These are phyloP conservation scores for Nomada hirtipes DNA, from an alignment of 2,888 invertebrate genomes.

Conservation along the genomic window DNA sequence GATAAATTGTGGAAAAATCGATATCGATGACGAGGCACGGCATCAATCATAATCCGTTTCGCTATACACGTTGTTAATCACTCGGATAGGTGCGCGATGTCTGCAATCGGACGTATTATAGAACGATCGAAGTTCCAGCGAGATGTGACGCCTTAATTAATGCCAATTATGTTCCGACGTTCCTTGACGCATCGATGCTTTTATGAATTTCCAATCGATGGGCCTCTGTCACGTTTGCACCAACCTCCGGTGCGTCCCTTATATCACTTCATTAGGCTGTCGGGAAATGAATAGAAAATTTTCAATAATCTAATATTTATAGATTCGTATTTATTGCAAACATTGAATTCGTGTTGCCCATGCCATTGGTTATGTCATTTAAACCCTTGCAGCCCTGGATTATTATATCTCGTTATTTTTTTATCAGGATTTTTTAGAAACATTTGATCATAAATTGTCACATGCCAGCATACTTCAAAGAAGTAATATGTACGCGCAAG, in stretches of 20 bases:
- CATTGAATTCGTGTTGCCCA: too few species aligned
- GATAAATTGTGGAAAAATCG: slow-evolving; percentile 49
- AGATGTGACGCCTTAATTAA: slow-evolving; percentile 23
- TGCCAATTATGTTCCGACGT: slow-evolving; percentile 1
- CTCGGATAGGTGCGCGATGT: slow-evolving; percentile 13
- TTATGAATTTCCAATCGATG: slow-evolving; percentile 5
- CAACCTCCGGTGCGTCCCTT: background rate
- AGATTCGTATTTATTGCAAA: background rate
- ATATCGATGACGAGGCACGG: slow-evolving; percentile 16
- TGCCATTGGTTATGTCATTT: too few species aligned
- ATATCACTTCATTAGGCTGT: too few species aligned
- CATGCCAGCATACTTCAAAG: too few species aligned
- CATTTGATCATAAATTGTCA: too few species aligned
- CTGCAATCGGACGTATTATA: slow-evolving; percentile 1
- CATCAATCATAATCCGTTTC: slow-evolving; percentile 65
- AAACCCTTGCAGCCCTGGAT: too few species aligned
- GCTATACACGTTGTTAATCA: slow-evolving; percentile 40
- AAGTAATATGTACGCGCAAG: too few species aligned
- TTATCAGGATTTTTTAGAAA: too few species aligned
- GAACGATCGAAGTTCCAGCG: slow-evolving; percentile 25
- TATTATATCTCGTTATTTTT: too few species aligned
- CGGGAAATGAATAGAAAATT: too few species aligned
- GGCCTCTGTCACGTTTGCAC: background rate
- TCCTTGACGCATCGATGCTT: slow-evolving; percentile 9
- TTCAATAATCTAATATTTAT: too few species aligned